A percentile compares a stretch with the other conserved stretches of the same genome.
Evolutionary conservation across 2,888 invertebrate genomes (phyloP).

Genomic region (Chrysodeixis includens): DNA sequence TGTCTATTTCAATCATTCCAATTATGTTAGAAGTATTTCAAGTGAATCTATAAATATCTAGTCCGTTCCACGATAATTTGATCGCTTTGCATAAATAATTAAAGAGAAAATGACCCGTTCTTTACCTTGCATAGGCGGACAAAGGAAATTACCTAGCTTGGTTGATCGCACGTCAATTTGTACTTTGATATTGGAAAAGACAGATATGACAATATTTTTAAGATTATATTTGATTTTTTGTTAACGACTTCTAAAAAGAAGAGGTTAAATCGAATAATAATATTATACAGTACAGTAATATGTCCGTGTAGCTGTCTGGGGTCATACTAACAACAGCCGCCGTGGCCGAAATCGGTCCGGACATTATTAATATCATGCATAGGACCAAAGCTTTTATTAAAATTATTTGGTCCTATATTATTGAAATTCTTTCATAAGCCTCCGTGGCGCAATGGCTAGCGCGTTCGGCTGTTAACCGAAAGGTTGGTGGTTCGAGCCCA

Average conservation of each 20-base stretch:
- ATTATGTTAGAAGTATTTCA: conserved; percentile 24
- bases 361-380: no score
- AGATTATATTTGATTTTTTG: no score
- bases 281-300: no score
- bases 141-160: conserved; percentile 45
- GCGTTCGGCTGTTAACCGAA: conserved; percentile 99
- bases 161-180: conserved; percentile 36
- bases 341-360: no score
- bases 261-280: no score
- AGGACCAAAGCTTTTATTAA: no score
- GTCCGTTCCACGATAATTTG: conserved; percentile 42
- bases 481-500: conserved; percentile 99
- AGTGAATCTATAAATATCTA: conserved; percentile 41
- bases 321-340: no score
- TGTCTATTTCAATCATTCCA: conserved; percentile 1
- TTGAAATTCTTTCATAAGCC: conserved; percentile 3
- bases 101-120: conserved; percentile 29
- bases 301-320: no score
- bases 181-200: conserved; percentile 12
- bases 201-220: not conserved
- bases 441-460: conserved; percentile 90
- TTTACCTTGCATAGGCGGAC: conserved; percentile 28
- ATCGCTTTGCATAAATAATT: conserved; percentile 57
- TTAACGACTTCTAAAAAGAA: no score
- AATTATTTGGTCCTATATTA: not conserved